Evolutionary conservation across 2,113 vertebrate genomes (phyloP).

Genomic region (Anhinga rufa): DNA sequence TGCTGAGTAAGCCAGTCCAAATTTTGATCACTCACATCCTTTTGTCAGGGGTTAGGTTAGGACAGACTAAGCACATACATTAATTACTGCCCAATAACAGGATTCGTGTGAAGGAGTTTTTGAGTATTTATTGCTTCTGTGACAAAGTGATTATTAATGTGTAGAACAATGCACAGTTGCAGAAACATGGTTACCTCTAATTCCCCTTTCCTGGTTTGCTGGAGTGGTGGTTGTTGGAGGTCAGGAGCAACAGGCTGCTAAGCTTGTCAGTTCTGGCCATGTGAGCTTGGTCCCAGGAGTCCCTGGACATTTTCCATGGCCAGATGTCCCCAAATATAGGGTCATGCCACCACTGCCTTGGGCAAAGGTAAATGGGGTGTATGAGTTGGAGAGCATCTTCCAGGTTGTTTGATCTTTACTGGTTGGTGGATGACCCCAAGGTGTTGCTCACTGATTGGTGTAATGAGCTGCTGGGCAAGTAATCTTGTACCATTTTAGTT

Average conservation of each 20-base stretch:
- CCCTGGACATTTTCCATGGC: neutral
- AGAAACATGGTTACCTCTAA: neutral
- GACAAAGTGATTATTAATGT: neutral
- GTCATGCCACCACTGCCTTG: neutral
- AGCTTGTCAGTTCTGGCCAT: neutral
- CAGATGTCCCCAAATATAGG: neutral
- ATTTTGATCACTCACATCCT: neutral
- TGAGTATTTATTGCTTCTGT: neutral
- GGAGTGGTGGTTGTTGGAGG: neutral
- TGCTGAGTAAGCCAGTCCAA: constrained; percentile 41
- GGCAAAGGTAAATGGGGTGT: neutral
- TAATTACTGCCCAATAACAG: neutral
- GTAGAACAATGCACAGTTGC: neutral
- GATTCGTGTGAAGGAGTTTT: neutral
- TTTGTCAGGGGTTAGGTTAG: neutral
- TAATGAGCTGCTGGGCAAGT: neutral
- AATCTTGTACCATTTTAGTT: neutral
- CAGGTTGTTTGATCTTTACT: neutral
- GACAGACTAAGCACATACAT: neutral
- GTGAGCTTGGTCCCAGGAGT: neutral
- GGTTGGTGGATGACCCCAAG: neutral
- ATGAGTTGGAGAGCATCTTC: neutral
- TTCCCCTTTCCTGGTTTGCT: neutral
- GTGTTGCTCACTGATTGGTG: rapidly evolving
- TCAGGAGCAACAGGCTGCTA: neutral